Percentiles rank a stretch among this genome's conserved stretches.
Conservation (phyloP, 1,140 invertebrate species). For the Sarcophaga bullata region DNA sequence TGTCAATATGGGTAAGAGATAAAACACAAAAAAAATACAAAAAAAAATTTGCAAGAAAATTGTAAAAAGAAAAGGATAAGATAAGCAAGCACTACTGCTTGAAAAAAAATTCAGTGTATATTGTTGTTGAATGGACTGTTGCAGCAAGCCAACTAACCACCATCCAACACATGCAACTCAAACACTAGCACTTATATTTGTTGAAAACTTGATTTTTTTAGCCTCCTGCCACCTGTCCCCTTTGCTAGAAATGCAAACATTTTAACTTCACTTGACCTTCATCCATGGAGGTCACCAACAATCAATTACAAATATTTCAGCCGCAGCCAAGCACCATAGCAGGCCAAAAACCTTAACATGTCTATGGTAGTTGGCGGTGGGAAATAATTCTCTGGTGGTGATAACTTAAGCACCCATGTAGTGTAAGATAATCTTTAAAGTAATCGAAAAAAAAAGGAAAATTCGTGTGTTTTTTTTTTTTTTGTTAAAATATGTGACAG, state of each 20-base stretch:
- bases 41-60: too few species aligned
- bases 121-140: too few species aligned
- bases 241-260: not conserved
- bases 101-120: too few species aligned
- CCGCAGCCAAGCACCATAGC: not conserved
- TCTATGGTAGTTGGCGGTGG: not conserved
- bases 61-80: not conserved
- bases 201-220: not conserved
- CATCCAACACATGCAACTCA: not conserved
- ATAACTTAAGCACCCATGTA: too few species aligned
- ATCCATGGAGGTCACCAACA: slow-evolving; percentile 20
- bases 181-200: not conserved
- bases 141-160: not conserved
- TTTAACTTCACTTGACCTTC: slow-evolving; percentile 9
- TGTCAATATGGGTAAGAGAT: not conserved
- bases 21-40: not conserved
- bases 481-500: too few species aligned
- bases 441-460: too few species aligned
- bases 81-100: not conserved
- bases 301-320: slow-evolving; percentile 16
- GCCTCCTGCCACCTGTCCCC: not conserved
- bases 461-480: too few species aligned
- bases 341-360: not conserved
- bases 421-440: too few species aligned
- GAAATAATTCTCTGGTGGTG: too few species aligned